Percentiles rank a stretch among this genome's conserved stretches.
Conservation (phyloP, 1,140 invertebrate genomes). For the Ridgeia piscesae region DNA sequence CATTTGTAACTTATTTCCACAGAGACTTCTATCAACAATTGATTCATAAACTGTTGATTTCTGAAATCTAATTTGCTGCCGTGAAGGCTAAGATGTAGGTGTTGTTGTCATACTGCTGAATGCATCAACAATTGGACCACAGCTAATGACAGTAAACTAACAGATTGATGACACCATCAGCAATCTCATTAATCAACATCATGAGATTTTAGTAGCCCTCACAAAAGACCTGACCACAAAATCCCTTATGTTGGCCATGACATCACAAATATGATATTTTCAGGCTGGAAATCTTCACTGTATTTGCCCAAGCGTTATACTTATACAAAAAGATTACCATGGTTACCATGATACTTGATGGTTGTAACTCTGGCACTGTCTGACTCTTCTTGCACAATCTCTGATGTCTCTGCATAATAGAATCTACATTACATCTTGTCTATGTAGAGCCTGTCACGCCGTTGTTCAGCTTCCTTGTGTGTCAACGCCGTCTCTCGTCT, state of each 20-base stretch:
- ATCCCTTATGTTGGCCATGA: neutral
- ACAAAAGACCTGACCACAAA: neutral
- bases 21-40: neutral
- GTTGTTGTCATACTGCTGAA: too few relatives aligned
- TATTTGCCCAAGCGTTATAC: neutral
- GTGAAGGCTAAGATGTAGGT: too few relatives aligned
- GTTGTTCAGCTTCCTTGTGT: neutral
- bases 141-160: too few relatives aligned
- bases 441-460: neutral
- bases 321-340: too few relatives aligned
- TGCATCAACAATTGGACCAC: too few relatives aligned
- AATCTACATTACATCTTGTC: neutral
- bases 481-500: neutral
- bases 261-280: neutral
- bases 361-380: neutral
- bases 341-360: too few relatives aligned
- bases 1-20: neutral
- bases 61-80: neutral
- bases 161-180: too few relatives aligned
- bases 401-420: neutral
- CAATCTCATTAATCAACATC: too few relatives aligned
- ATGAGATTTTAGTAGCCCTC: neutral
- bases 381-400: neutral
- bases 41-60: neutral
- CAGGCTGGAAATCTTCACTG: neutral